Conservation (phyloP, 2,888 invertebrate species). For the Andrena bicolor region DNA sequence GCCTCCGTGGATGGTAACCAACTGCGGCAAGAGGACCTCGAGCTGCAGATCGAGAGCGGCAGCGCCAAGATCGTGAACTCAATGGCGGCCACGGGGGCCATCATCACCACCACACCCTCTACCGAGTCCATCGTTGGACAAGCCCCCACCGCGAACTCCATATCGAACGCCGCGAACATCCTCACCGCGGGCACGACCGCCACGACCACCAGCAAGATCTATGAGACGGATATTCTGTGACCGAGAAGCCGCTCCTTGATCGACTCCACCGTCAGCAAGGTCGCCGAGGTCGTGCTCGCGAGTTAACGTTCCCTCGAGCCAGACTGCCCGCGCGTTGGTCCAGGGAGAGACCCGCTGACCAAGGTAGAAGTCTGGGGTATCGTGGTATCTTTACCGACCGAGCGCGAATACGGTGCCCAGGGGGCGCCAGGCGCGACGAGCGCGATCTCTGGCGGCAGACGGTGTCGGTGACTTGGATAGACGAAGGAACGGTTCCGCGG, state of each 20-base stretch:
- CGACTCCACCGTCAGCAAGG: constrained; percentile 44
- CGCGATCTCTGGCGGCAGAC: not conserved
- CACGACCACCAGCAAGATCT: constrained; percentile 92
- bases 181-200: constrained; percentile 65
- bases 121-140: constrained; percentile 22
- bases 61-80: constrained; percentile 48
- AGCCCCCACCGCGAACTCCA: not conserved
- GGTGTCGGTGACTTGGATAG: not conserved
- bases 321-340: no score
- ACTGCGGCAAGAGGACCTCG: constrained; percentile 23
- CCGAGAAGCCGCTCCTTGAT: constrained; percentile 82
- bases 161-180: constrained; percentile 64
- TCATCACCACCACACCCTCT: not conserved
- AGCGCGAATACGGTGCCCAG: no score
- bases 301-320: constrained; percentile 68
- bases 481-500: not conserved
- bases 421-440: no score
- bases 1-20: constrained; percentile 33
- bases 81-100: not conserved
- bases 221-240: constrained; percentile 98
- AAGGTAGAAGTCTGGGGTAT: no score
- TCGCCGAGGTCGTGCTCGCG: constrained; percentile 64
- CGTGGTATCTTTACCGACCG: no score
- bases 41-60: not conserved
- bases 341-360: no score